Base-by-base conservation (phyloP, 2,888 invertebrate genomes). In the Drosophila suboccidentalis region DNA sequence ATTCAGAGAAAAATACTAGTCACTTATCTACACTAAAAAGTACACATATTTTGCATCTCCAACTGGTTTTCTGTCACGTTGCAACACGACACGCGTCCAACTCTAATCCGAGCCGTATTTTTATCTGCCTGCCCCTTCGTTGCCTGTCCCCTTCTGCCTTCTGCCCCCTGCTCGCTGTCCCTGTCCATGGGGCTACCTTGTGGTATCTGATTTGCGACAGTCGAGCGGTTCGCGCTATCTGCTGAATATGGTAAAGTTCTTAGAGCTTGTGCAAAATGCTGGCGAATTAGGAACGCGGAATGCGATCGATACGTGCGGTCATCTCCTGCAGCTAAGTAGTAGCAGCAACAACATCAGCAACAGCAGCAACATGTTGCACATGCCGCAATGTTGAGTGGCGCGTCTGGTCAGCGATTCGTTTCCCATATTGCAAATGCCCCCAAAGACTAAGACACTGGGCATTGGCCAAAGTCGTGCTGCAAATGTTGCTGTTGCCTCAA, bases 271-370 rank as follows among this genome's bases (percentile, higher is more conserved):
- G 85, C 67, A 84, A 87, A 80, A 89, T 85, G 83, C 77, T 81
- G 72, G 89, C 90, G 87, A 90, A 87, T 87, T 87, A 87, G 87
- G 89, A 83, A 83, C 87, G 87, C 87, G 87, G 90, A 87, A 87
- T 87, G 89, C 90, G 90, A 87, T 87, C 90, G 87, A 90, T 89
- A 87, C 90, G 87, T 90, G 89, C 88, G 76, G 86, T 80, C 80
- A 89, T 88, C 79, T 82, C 54, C 75, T 68, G 75, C 82, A 79
- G 77, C 80, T 77, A 75, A 73, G 76, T 73, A 76, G 71, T 70
- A 67, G 61, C 63, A 70, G 15, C 69, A 61, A 46, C 74, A 57
- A 29, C 63, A 49, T 29, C 68, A 53, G 34, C 38, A 51, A 29
- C 46, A 17, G 59, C 78, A 62, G 75, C 87, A 87, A 83, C 83